Evolutionary conservation across 1,140 invertebrate genomes (phyloP), one percentile per base, ranked within the genome.

Genomic region (Apocrypta bakeri): DNA sequence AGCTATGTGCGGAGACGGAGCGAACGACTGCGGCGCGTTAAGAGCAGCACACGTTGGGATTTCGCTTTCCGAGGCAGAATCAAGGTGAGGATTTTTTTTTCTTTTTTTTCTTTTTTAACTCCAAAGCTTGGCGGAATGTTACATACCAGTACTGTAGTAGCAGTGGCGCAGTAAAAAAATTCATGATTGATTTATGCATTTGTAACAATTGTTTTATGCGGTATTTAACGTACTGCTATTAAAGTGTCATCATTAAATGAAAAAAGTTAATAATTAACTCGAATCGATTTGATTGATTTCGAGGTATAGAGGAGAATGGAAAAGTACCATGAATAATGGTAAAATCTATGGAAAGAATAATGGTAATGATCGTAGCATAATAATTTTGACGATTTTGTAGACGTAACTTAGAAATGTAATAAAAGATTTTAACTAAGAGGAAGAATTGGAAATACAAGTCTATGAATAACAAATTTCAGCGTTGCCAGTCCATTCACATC

Each of bases 401-500:
- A n/a, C n/a, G n/a, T n/a, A n/a, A n/a, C n/a, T n/a, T n/a, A n/a
- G n/a, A n/a, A n/a, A n/a, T n/a, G n/a, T n/a, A n/a, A n/a, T n/a
- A n/a, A n/a, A n/a, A n/a, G n/a, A n/a, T n/a, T n/a, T n/a, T n/a
- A n/a, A n/a, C n/a, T n/a, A n/a, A n/a, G n/a, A n/a, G n/a, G n/a
- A n/a, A n/a, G n/a, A n/a, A n/a, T n/a, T n/a, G n/a, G n/a, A n/a
- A n/a, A n/a, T n/a, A n/a, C n/a, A n/a, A 64, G 61, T 40, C 76
- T 25, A 4, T 75, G 66, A n/a, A 81, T 56, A n/a, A 21, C n/a
- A 17, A 12, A 63, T 88, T 90, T 69, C 75, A 95, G 94, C 12
- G 98, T 99, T 14, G 99, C 99, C 0, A 97, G 98, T 63, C 98
- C 98, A 8, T 99, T 99, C 90, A 99, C 98, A 0, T 98, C 98